phyloP scores from a whole-genome alignment of 1,140 invertebrate genomes.

The Leptopilina clavipes region DNA sequence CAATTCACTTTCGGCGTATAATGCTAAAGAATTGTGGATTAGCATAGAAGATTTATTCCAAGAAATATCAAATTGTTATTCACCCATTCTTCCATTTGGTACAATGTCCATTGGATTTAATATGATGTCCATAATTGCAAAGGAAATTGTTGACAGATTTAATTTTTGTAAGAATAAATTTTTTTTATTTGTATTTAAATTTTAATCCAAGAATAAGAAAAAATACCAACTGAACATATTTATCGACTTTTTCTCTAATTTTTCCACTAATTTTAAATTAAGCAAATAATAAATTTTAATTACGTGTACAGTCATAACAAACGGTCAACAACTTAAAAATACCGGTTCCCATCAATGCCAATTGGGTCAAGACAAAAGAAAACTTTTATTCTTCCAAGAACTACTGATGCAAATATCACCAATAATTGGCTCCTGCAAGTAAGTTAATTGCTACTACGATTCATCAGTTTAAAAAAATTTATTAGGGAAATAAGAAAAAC shows the following conservation, averaged over 20 bases:
- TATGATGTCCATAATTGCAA: neutral
- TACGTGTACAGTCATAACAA: neutral
- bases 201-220: too few relatives aligned
- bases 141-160: neutral
- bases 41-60: neutral
- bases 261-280: too few relatives aligned
- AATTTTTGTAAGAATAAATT: neutral
- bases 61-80: slow-evolving; percentile 1
- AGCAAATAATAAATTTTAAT: too few relatives aligned
- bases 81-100: neutral
- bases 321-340: neutral
- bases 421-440: neutral
- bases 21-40: neutral
- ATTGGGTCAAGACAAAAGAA: neutral
- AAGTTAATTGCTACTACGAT: too few relatives aligned
- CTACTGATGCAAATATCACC: neutral
- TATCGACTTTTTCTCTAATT: too few relatives aligned
- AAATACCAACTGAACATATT: too few relatives aligned
- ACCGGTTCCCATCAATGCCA: neutral
- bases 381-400: neutral
- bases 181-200: neutral
- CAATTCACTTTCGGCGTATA: neutral
- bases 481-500: neutral
- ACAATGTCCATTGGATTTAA: neutral
- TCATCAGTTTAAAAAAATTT: too few relatives aligned